Evolutionary conservation across 2,888 invertebrate genomes (phyloP).

Genomic region (Andrena fulva): DNA sequence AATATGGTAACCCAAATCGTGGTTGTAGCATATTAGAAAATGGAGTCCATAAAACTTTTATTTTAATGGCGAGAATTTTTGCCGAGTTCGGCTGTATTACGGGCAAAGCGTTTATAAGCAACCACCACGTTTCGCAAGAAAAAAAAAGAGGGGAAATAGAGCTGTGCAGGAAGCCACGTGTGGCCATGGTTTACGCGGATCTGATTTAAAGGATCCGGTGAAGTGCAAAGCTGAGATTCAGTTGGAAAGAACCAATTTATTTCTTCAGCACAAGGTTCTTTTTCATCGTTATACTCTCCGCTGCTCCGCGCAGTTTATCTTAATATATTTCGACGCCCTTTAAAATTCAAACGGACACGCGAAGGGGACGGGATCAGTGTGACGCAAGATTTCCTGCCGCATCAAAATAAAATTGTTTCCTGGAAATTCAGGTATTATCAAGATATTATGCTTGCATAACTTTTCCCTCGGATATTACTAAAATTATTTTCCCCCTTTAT

Average conservation of each 20-base stretch:
- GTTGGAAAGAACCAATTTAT: neutral
- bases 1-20: neutral
- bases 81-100: too few relatives aligned
- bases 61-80: neutral
- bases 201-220: neutral
- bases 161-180: neutral
- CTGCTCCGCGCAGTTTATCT: neutral
- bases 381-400: neutral
- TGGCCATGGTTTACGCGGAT: neutral
- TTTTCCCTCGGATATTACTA: too few relatives aligned
- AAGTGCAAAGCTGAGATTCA: slow-evolving; percentile 10
- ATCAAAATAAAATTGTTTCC: neutral
- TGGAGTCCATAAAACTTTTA: too few relatives aligned
- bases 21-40: neutral
- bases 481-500: too few relatives aligned
- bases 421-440: neutral
- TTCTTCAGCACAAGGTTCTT: slow-evolving; percentile 6
- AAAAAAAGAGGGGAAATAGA: neutral
- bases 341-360: neutral
- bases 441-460: too few relatives aligned
- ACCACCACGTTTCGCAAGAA: neutral
- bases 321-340: neutral
- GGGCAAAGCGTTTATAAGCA: neutral
- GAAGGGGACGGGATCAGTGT: neutral
- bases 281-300: neutral